Evolutionary conservation across 2,888 invertebrate species (phyloP), one percentile per base, ranked within the genome.

Genomic region (Agrotis clavis): DNA sequence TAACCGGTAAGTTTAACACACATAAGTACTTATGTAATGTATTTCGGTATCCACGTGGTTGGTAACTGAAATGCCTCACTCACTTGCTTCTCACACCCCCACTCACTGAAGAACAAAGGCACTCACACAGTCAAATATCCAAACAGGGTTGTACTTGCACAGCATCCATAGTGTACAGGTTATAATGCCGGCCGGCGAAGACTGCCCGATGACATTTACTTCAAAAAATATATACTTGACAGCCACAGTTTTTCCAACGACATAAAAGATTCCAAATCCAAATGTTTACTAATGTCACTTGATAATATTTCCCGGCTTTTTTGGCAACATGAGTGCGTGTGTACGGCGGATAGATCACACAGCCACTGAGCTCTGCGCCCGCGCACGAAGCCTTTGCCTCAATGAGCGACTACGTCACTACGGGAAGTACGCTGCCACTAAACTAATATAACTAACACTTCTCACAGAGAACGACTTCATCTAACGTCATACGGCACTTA

Each of bases 401-500:
- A 95, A 95, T 95, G 94, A 88, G 91, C 85, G 92, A 85, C 91
- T 92, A 92, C 96, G 96, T 96, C 96, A 96, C 88, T 88, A 89
- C 93, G 96, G 96, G 94, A 96, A 96, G 94, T 95, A 94, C 96
- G 94, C 91, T 88, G 94, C 90, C 89, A 90, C 90, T 90, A 90
- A 92, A 90, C 91, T 90, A 93, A 94, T 92, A 93, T 87, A 71
- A 89, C 77, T 90, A 92, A 87, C 90, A 92, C 92, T 93, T 91
- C 92, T 83, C 69, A 89, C 89, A 93, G 91, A 90, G 87, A 88
- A 88, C 83, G 80, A 74, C 78, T 63, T 61, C 35, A 61, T 56
- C 48, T 14, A 64, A 93, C 95, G 95, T 94, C 95, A 94, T 82
- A 83, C 77, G 80, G 1, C 45, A 82, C 79, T 90, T 91, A 92